Evolutionary conservation across 2,888 invertebrate species (phyloP).

Genomic region (Zaprionus lineosus): DNA sequence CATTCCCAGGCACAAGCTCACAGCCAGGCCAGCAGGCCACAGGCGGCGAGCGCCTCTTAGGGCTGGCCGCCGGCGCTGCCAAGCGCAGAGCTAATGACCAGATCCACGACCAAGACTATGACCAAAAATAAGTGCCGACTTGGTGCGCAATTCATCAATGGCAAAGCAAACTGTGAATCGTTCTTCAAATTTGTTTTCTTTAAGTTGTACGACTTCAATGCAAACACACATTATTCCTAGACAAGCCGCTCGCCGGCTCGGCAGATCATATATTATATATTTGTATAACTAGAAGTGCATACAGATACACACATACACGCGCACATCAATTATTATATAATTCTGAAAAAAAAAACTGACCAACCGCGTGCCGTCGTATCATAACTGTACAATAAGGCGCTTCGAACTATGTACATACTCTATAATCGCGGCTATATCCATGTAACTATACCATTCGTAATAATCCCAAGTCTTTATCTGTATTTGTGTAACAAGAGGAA

Average conservation of each 20-base stretch:
- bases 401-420: constrained; percentile 45
- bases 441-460: constrained; percentile 27
- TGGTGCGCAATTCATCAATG: constrained; percentile 21
- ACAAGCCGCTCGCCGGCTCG: constrained; percentile 33
- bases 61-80: constrained; percentile 54
- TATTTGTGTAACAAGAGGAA: constrained; percentile 8
- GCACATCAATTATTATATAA: constrained; percentile 11
- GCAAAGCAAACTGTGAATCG: constrained; percentile 75
- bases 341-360: constrained; percentile 41
- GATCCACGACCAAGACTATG: constrained; percentile 1
- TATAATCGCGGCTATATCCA: constrained; percentile 22
- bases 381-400: constrained; percentile 60
- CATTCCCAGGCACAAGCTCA: constrained; percentile 22
- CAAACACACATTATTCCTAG: constrained; percentile 36
- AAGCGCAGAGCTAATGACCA: constrained; percentile 51
- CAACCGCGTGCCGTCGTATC: constrained; percentile 57
- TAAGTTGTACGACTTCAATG: constrained; percentile 39
- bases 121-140: constrained; percentile 12
- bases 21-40: constrained; percentile 42
- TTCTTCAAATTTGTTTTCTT: constrained; percentile 56
- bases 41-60: constrained; percentile 74
- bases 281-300: constrained; percentile 1
- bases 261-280: constrained; percentile 25
- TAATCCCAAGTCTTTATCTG: constrained; percentile 14
- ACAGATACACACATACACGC: constrained; percentile 18